A percentile compares a stretch with the other conserved stretches of the same genome.
Conservation (phyloP, 2,797 vertebrate species). For the Poliocrania exsul region DNA sequence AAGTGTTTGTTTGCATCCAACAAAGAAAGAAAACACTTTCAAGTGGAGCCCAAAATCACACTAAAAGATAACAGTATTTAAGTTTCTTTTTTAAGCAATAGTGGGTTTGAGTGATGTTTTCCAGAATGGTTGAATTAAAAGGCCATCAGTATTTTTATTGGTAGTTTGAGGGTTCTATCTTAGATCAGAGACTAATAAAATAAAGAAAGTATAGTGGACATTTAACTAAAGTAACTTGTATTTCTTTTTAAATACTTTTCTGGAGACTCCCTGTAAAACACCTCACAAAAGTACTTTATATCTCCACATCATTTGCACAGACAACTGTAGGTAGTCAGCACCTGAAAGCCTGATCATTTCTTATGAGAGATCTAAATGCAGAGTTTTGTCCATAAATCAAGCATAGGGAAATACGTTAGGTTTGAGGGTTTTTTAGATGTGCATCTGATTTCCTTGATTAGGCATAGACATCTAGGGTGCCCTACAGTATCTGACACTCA, state of each 20-base stretch:
- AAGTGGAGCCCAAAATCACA: background rate
- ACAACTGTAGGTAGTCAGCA: background rate
- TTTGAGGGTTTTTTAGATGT: accelerated
- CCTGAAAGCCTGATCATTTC: background rate
- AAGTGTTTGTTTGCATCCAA: background rate
- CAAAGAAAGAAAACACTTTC: background rate
- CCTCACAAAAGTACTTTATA: background rate
- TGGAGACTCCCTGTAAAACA: background rate
- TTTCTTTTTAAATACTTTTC: background rate
- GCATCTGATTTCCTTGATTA: background rate
- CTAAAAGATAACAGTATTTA: background rate
- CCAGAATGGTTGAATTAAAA: background rate
- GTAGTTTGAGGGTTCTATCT: background rate
- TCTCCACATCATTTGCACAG: background rate
- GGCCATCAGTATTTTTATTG: background rate
- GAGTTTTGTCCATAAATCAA: background rate
- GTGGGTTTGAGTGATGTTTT: background rate
- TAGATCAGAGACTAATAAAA: constrained; percentile 2
- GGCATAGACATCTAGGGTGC: background rate
- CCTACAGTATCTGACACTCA: background rate
- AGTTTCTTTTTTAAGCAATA: background rate
- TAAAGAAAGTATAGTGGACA: background rate
- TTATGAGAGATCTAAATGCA: background rate
- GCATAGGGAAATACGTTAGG: background rate
- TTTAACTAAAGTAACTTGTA: background rate